Base-by-base conservation (phyloP, 92 coral and sea anemone genomes). In the Montipora capitata region DNA sequence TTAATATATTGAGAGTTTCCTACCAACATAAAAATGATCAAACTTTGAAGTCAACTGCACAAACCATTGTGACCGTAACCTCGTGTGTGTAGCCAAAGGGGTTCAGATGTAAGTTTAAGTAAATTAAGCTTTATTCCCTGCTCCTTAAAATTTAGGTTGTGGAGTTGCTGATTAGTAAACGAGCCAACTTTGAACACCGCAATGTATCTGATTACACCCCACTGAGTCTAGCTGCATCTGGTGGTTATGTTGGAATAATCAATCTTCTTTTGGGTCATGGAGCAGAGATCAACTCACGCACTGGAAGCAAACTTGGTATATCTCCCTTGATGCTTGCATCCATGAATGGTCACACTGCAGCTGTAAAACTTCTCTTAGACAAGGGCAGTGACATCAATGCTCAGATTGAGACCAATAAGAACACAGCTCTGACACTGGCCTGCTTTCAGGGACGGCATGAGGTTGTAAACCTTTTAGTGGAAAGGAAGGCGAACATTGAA, bases 371-470 rank as follows among this genome's bases (percentile, higher is more conserved):
- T 12, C 90, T 97, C 72, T 56, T 97, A 58, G 99, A 97, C 61
- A 96, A 92, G 98, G 99, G 99, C 8, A 96, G 98, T 68, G 99
- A 97, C 87, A 97, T 97, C 76, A 97, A 97, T 92, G 99, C 99
- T 18, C 99, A 97, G 97, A 97, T 97, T 73, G 99, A 97, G 91
- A 97, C 99, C 80, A 97, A 97, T 66, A 91, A 98, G 75, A 97
- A 97, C 84, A 97, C 99, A 11, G 99, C 99, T 9, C 63, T 97
- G 89, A 97, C 99, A 2, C 85, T 97, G 83, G 99, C 99, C 38
- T 97, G 99, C 80, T 97, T 97, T 74, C 99, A 97, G 68, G 99
- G 99, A 11, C 81, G 99, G 10, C 99, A 97, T 58, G 99, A 97
- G 85, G 99, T 97, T 61, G 99, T 97, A 59, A 97, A 88, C 83